Evolutionary conservation across 2,888 invertebrate species (phyloP).

Genomic region (Resseliella maxima): DNA sequence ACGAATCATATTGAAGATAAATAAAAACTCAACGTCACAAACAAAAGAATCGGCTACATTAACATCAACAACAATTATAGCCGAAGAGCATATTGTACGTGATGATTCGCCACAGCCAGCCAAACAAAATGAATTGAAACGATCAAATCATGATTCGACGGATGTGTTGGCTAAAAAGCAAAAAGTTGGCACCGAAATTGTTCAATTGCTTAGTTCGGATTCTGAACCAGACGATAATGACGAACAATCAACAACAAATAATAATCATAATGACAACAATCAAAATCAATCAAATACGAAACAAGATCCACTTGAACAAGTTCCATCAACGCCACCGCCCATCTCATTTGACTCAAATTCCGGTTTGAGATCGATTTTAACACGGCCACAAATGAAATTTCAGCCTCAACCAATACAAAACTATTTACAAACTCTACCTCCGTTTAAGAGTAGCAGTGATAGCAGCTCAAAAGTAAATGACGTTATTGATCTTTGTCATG

Average conservation of each 20-base stretch:
- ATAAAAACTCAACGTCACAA: constrained; percentile 69
- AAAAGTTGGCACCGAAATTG: background rate
- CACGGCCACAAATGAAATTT: constrained; percentile 37
- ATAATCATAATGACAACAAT: background rate
- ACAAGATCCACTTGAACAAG: background rate
- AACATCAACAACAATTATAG: constrained; percentile 57
- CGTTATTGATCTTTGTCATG: constrained; percentile 53
- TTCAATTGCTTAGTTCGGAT: constrained; percentile 36
- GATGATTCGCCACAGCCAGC: background rate
- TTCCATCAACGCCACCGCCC: background rate
- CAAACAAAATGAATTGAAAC: constrained; percentile 54
- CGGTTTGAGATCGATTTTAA: constrained; percentile 24
- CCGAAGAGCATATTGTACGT: background rate
- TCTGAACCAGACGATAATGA: constrained; percentile 9
- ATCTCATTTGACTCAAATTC: constrained; percentile 21
- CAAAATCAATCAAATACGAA: background rate
- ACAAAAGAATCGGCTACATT: constrained; percentile 57
- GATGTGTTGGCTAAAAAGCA: background rate
- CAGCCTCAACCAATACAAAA: constrained; percentile 41
- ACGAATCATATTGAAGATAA: constrained; percentile 75
- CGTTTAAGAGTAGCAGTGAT: constrained; percentile 24
- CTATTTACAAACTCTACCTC: constrained; percentile 31
- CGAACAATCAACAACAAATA: background rate
- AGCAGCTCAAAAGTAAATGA: constrained; percentile 18
- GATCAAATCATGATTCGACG: background rate